Evolutionary conservation across 1,140 invertebrate species (phyloP), one percentile per base, ranked within the genome.

Genomic region (Macrosteles quadrilineatus): DNA sequence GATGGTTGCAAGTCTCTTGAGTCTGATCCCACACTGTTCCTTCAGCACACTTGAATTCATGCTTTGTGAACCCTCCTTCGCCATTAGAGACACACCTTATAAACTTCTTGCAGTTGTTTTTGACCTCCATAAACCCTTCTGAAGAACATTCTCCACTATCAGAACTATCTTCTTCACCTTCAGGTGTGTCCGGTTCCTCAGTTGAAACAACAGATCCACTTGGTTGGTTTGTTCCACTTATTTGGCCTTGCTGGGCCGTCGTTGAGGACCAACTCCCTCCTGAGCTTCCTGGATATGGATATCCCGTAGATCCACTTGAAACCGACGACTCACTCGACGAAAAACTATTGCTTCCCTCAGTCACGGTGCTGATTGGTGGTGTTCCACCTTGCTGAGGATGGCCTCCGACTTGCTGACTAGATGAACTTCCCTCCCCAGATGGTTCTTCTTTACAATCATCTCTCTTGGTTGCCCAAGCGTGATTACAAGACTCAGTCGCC

Each of bases 11-110:
- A 31, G 81, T 81, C 71, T 83, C 78, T 32, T 84, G 81, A 47
- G 84, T 80, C 69, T 81, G 73, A 79, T 90, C 88, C 87, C 87
- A 90, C 23, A 86, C 85, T 4, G 88, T 90, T 30, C 87, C 87
- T 68, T 86, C 83, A 1, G 85, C 86, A 78, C 88, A 90, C 27
- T 79, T 79, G 79, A 89, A 91, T 62, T 87, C 82, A 76, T 88
- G 87, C 75, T 83, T 83, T 30, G 74, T 83, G 73, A 82, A 88
- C 43, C 81, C 81, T 6, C 84, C 85, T 68, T 82, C 78, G 25
- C 84, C 85, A 73, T 85, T 83, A 73, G 87, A 83, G 1, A 88
- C 86, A 76, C 88, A 91, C 63, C 88, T 82, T 75, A 88, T 89
- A 75, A 91, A 91, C 75, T 85, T 87, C 63, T 82, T 81, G 73